Evolutionary conservation across 2,888 invertebrate species (phyloP), one percentile per base, ranked within the genome.

Genomic region (Craniophora ligustri): DNA sequence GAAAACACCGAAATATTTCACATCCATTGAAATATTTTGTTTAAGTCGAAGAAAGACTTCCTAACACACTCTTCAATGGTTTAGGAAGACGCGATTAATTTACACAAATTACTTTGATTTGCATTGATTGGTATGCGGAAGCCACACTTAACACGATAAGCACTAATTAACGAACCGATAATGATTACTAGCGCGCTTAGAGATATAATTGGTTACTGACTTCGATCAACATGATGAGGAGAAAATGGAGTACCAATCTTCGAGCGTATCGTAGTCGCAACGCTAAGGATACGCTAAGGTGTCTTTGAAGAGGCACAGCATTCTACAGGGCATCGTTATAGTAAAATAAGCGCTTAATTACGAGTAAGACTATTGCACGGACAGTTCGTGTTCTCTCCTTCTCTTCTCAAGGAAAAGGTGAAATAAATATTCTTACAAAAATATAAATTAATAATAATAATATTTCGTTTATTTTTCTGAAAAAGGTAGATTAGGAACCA

Each of bases 111-210:
- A 14, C n/a, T 36, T 40, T 44, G 63, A 53, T 32, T 53, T 34
- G 54, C 13, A 46, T 16, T 45, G 38, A 21, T 23, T 36, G 41
- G 45, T 15, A 47, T 58, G 39, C 66, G 67, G 70, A 67, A 71
- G 49, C 51, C 51, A 66, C 60, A 44, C 40, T 67, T 72, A 71
- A 69, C 58, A 63, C 26, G 72, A 71, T 72, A 67, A 69, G 60
- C n/a, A 23, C 60, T 69, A 72, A 71, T 72, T 71, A 72, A 69
- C 66, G 50, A 48, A 30, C 42, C 63, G 67, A 60, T 68, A 63
- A 67, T 60, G 55, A 60, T 67, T 71, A 72, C 71, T 63, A 67
- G 60, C 57, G 35, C 58, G 50, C 60, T 69, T 58, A 69, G 53
- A 58, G 53, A 63, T 71, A 71, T 68, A 62, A 71, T 71, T 72